Percentiles rank a stretch among this genome's conserved stretches.
These are phyloP conservation scores for Suillia variegata DNA, from an alignment of 2,888 invertebrate genomes.

Conservation along the genomic window DNA sequence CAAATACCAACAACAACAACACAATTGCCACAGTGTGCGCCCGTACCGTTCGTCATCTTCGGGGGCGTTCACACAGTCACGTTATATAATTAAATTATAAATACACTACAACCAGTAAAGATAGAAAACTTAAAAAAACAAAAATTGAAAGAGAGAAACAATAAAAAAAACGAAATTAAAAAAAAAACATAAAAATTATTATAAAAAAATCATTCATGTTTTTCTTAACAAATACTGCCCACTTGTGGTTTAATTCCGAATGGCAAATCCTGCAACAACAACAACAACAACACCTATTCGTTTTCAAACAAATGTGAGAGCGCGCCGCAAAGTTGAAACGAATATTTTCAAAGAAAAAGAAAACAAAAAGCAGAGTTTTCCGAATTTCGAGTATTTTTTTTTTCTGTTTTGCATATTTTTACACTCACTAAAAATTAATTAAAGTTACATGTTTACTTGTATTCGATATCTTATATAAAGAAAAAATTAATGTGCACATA, in stretches of 20 bases:
- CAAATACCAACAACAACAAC: conserved; percentile 8
- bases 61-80: conserved; percentile 27
- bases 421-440: conserved; percentile 4
- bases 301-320: conserved; percentile 17
- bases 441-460: no score
- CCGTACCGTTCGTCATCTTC: conserved; percentile 15
- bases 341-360: conserved; percentile 3
- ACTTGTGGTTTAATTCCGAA: conserved; percentile 4
- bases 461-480: no score
- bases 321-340: conserved; percentile 22
- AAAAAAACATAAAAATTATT: conserved; percentile 31
- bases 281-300: conserved; percentile 6
- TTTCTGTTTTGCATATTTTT: conserved; percentile 1
- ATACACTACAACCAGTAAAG: conserved; percentile 29
- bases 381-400: conserved; percentile 18
- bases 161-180: conserved; percentile 38
- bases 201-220: conserved; percentile 41
- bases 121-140: conserved; percentile 37
- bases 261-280: conserved; percentile 8
- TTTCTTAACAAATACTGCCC: no score
- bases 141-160: conserved; percentile 36
- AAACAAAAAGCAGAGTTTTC: not conserved
- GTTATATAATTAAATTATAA: conserved; percentile 31
- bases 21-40: conserved; percentile 20
- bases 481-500: not conserved